These are phyloP conservation scores for Drosophila imparisetae DNA, from an alignment of 2,888 invertebrate species.

Conservation along the genomic window DNA sequence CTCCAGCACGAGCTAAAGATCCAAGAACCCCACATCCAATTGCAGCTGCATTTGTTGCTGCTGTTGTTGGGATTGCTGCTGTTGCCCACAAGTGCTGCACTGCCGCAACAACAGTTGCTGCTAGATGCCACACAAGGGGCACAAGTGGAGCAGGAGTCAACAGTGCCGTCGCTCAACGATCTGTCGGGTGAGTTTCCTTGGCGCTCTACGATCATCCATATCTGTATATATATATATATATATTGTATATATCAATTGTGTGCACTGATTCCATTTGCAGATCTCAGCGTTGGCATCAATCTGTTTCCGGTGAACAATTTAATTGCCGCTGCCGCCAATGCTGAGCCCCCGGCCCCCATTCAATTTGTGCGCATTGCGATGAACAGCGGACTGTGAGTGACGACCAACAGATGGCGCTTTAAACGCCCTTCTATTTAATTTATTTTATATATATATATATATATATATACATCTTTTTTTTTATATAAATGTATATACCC, in stretches of 20 bases:
- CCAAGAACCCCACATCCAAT: neutral
- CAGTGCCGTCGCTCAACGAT: constrained; percentile 43
- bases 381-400: constrained; percentile 75
- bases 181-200: constrained; percentile 58
- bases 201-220: neutral
- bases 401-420: constrained; percentile 27
- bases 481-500: neutral
- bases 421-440: constrained; percentile 10
- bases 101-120: constrained; percentile 59
- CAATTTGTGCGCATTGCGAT: constrained; percentile 67
- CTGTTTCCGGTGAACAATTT: constrained; percentile 65
- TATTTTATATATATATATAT: neutral
- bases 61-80: constrained; percentile 22
- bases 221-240: neutral
- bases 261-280: constrained; percentile 23
- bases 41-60: constrained; percentile 20
- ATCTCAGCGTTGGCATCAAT: constrained; percentile 69
- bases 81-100: constrained; percentile 33
- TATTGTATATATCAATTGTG: neutral
- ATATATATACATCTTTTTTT: neutral
- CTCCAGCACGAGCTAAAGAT: constrained; percentile 12
- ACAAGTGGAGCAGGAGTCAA: constrained; percentile 23
- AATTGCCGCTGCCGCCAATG: constrained; percentile 73
- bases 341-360: constrained; percentile 68
- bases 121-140: constrained; percentile 27